phyloP scores from a whole-genome alignment of 2,888 invertebrate genomes.

The Oligia fasciuncula region DNA sequence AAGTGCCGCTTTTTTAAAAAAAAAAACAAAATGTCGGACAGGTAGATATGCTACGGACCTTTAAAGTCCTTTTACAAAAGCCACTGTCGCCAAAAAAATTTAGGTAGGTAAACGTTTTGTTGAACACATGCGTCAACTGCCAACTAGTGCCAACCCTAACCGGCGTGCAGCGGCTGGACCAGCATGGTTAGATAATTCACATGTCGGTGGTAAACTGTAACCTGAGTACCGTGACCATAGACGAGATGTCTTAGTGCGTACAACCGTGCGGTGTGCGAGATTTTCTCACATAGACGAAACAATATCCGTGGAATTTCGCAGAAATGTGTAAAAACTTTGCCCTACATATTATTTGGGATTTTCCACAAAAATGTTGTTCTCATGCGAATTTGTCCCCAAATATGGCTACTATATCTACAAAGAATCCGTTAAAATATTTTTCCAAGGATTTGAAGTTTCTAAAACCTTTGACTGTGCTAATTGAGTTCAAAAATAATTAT shows the following conservation, averaged over 20 bases:
- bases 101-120: not conserved
- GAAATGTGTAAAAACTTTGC: constrained; percentile 13
- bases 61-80: not conserved
- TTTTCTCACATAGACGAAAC: constrained; percentile 49
- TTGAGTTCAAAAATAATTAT: constrained; percentile 17
- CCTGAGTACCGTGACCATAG: constrained; percentile 67
- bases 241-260: constrained; percentile 46
- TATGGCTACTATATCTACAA: not conserved
- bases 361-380: not conserved
- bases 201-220: constrained; percentile 72
- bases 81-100: not conserved
- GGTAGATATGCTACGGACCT: not conserved
- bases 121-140: not conserved
- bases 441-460: not conserved
- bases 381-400: not conserved
- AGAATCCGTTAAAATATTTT: not conserved
- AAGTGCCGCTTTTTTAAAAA: not conserved
- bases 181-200: constrained; percentile 71
- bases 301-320: constrained; percentile 40
- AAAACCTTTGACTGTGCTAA: constrained; percentile 5
- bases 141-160: constrained; percentile 56
- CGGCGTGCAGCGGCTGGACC: constrained; percentile 34
- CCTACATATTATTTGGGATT: constrained; percentile 8
- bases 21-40: not conserved
- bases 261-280: constrained; percentile 41